Base-by-base conservation (phyloP, 2,888 invertebrate species). In the Nowickia ferox region DNA sequence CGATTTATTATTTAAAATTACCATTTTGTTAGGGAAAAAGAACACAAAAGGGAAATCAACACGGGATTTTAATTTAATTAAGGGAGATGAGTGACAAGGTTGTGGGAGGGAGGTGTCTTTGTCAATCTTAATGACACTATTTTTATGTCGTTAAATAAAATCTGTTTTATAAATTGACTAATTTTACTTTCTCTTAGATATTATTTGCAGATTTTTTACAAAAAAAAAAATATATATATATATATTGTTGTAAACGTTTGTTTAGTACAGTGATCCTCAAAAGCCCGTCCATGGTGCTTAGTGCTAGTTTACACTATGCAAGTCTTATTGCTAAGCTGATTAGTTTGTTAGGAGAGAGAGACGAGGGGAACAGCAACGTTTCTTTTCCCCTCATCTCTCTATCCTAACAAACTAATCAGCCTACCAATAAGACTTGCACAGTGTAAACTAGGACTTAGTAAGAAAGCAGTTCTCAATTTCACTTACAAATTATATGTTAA, bases 231-330 rank as follows among this genome's bases (percentile, higher is more conserved):
- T 22, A 38, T 11, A n/a, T 38, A 38, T 38, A 1, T 42, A 46
- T 76, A 9, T 66, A 46, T 69, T 63, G 6, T 66, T 65, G 53
- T 69, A 75, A 79, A 72, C 48, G 13, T 74, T 55, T 69, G 9
- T 55, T 69, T 40, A 46, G 44, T 65, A 46, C 30, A 30, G 30
- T 30, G 30, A 53, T 19, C 17, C 19, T 17, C 19, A 53, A 53
- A 53, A 53, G 17, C 1, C 53, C 53, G n/a, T 53, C 19, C n/a
- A 46, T 13, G 19, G 57, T 44, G 53, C 65, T 30, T 57, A n/a
- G n/a, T n/a, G n/a, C n/a, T n/a, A n/a, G n/a, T n/a, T n/a, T n/a
- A n/a, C n/a, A n/a, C n/a, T n/a, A n/a, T n/a, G n/a, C n/a, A n/a
- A n/a, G n/a, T n/a, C n/a, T n/a, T n/a, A n/a, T n/a, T n/a, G n/a